Conservation (phyloP, 2,113 vertebrate genomes). For the Labrus mixtus region DNA sequence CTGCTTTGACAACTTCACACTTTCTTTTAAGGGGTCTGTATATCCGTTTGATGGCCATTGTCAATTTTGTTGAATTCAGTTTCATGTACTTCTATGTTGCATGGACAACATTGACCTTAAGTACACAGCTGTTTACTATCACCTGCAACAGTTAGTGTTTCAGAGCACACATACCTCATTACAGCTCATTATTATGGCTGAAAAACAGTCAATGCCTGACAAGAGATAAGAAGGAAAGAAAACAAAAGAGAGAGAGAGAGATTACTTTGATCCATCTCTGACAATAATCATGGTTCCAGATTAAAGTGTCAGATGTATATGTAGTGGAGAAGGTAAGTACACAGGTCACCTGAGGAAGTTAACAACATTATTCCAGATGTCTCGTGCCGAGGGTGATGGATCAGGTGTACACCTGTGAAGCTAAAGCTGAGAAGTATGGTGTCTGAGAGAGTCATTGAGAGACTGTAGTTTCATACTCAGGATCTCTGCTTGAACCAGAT, state of each 20-base stretch:
- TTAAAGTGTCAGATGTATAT: slow-evolving; percentile 3
- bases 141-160: slow-evolving; percentile 19
- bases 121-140: slow-evolving; percentile 32
- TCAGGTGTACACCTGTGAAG: slow-evolving; percentile 21
- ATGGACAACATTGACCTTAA: slow-evolving; percentile 28
- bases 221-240: slow-evolving; percentile 44
- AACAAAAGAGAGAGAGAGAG: slow-evolving; percentile 34
- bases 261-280: slow-evolving; percentile 47
- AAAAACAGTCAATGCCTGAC: slow-evolving; percentile 51
- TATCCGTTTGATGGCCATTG: slow-evolving; percentile 58
- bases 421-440: slow-evolving; percentile 22
- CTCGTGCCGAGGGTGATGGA: slow-evolving; percentile 24
- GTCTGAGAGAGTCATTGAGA: slow-evolving; percentile 7
- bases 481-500: slow-evolving; percentile 42
- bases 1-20: slow-evolving; percentile 61
- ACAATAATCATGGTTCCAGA: background rate
- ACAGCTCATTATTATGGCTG: slow-evolving; percentile 42
- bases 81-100: slow-evolving; percentile 6
- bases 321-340: slow-evolving; percentile 35
- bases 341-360: slow-evolving; percentile 61
- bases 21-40: slow-evolving; percentile 24
- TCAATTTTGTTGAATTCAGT: slow-evolving; percentile 26
- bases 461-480: slow-evolving; percentile 36
- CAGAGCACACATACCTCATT: slow-evolving; percentile 57
- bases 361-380: slow-evolving; percentile 29